Base-by-base conservation (phyloP, 2,888 invertebrate genomes). In the Troglohyphantes excavatus region DNA sequence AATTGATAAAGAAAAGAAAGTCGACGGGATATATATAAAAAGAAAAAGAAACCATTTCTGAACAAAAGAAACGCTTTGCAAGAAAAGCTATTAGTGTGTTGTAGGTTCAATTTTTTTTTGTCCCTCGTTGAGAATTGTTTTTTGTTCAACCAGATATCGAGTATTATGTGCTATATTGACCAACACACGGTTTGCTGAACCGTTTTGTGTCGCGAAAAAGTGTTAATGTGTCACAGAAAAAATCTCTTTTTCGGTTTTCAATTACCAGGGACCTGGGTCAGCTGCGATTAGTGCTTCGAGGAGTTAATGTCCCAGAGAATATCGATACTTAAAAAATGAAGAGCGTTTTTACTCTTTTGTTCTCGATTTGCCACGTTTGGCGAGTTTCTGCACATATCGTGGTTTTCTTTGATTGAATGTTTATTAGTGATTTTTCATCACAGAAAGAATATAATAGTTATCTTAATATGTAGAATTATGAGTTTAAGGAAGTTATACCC, bases 261-360 rank as follows among this genome's bases (percentile, higher is more conserved):
- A 89, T 89, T 82, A 89, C 70, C 11, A 21, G 63, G 70, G 29
- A n/a, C 83, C 53, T 63, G 73, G 89, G 89, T 90, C 89, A 90
- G 78, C 26, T 46, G 78, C 78, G 83, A 83, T 90, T 84, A 90
- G 70, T 68, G 61, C 70, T 76, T 76, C 53, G 46, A 61, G 53
- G 89, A 90, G 89, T 84, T 90, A 90, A 90, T 90, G 89, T 90
- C 78, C 78, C 89, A 84, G 63, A 76, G 88, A 82, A 82, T 67
- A 59, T 89, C 88, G 88, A 89, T 89, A 89, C 70, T 82, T 82
- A 67, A 89, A 82, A 53, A 53, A 53, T 5, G 53, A 53, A 17
- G 53, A 53, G 65, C 67, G 67, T 88, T 88, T 87, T 88, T 72
- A 39, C 61, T 59, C 79, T 53, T 46, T 17, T 53, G 19, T 63